phyloP scores from a whole-genome alignment of 2,113 vertebrate genomes.

The Psephotus haematonotus region DNA sequence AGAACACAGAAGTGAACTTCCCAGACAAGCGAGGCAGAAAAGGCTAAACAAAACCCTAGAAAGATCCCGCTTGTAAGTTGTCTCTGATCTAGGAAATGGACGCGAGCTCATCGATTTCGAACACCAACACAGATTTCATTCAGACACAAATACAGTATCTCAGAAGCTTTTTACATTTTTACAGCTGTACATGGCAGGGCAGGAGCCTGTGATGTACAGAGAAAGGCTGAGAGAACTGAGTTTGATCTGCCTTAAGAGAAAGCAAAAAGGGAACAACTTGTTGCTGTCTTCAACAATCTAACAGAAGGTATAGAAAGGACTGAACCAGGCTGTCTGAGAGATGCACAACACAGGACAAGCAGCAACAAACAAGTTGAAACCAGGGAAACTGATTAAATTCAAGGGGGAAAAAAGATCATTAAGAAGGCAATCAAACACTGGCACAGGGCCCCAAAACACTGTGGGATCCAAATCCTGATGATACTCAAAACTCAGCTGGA shows the following conservation, averaged over 20 bases:
- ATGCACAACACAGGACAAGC: fast-evolving
- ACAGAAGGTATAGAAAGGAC: not conserved
- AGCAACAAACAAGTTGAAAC: not conserved
- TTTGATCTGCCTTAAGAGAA: not conserved
- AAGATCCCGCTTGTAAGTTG: not conserved
- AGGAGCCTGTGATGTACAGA: not conserved
- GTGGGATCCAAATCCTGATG: not conserved
- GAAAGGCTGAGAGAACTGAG: not conserved
- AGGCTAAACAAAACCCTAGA: not conserved
- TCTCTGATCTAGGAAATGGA: not conserved
- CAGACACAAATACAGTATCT: not conserved
- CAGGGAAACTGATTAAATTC: not conserved
- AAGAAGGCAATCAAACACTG: not conserved
- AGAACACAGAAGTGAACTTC: not conserved
- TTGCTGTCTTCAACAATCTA: not conserved
- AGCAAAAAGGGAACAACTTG: fast-evolving
- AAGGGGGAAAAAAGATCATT: not conserved
- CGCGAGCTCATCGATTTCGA: not conserved
- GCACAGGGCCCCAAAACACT: not conserved
- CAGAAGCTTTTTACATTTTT: not conserved
- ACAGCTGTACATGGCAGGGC: not conserved
- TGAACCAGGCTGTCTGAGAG: not conserved
- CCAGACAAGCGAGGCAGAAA: not conserved
- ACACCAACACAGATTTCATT: not conserved
- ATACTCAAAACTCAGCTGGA: not conserved